A percentile compares a stretch with the other conserved stretches of the same genome.
Conservation (phyloP, 2,113 vertebrate species). For the human region GRCh38 chr1:175394501-175395000, state of each 20-base stretch:
- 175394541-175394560: neutral
- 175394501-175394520: neutral
- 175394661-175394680: neutral
- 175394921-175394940: neutral
- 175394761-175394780: neutral
- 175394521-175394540: neutral
- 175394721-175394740: neutral
- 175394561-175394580: slow-evolving; percentile 45
- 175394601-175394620: slow-evolving; percentile 39
- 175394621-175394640: slow-evolving; percentile 55
- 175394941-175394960: slow-evolving; percentile 12
- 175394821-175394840: slow-evolving; percentile 42
- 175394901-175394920: neutral
- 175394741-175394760: neutral
- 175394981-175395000: slow-evolving; percentile 62
- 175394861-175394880: neutral
- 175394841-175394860: slow-evolving; percentile 36
- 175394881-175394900: neutral
- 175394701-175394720: neutral
- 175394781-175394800: neutral
- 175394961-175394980: neutral
- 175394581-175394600: slow-evolving; percentile 41
- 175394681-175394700: neutral
- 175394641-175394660: slow-evolving; percentile 53
- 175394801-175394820: slow-evolving; percentile 46